phyloP scores from a whole-genome alignment of 2,888 invertebrate species.

The Belgica antarctica region DNA sequence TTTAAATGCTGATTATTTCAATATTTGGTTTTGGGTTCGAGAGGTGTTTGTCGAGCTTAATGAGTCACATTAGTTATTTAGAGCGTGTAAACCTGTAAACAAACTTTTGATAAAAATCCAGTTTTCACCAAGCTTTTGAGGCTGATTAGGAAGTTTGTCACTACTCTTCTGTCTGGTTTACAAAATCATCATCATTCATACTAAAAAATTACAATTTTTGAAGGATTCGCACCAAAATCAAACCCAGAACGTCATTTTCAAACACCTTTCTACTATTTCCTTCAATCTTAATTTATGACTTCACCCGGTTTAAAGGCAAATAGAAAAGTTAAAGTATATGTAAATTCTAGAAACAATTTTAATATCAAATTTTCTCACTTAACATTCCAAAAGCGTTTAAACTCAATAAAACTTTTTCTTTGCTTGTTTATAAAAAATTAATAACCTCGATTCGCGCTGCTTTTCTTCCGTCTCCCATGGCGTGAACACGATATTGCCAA shows the following conservation, averaged over 20 bases:
- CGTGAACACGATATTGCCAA: constrained; percentile 18
- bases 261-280: background rate
- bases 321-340: background rate
- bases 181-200: too few species aligned
- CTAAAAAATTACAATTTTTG: too few species aligned
- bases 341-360: constrained; percentile 2
- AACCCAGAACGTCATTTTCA: background rate
- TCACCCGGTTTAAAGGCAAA: background rate
- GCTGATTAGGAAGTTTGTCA: too few species aligned
- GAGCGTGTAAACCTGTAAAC: background rate
- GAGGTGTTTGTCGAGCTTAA: constrained; percentile 1
- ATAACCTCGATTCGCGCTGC: constrained; percentile 10
- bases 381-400: background rate
- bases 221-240: too few species aligned
- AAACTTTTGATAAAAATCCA: too few species aligned
- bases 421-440: constrained; percentile 12
- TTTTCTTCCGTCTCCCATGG: constrained; percentile 19
- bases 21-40: background rate
- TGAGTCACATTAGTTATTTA: too few species aligned
- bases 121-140: too few species aligned
- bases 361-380: constrained; percentile 5
- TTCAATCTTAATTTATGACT: constrained; percentile 1
- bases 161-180: too few species aligned
- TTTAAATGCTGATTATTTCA: constrained; percentile 30
- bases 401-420: too few species aligned